A percentile compares a stretch with the other conserved stretches of the same genome.
These are phyloP conservation scores for Urocynchramus pylzowi DNA, from an alignment of 2,113 vertebrate species.

Conservation along the genomic window DNA sequence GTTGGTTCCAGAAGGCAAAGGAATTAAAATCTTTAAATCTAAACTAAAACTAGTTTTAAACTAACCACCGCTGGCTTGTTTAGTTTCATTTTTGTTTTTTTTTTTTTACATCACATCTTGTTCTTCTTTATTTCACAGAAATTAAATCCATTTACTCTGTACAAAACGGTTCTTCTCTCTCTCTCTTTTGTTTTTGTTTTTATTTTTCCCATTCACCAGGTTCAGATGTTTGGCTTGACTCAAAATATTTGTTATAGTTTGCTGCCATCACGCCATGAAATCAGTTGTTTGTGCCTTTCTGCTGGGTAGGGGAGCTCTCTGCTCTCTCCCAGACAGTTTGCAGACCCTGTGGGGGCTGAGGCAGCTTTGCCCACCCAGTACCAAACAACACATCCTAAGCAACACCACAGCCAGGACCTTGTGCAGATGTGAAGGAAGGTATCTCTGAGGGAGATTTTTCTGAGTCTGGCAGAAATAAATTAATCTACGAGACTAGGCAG, in stretches of 20 bases:
- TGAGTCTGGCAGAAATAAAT: conserved; percentile 40
- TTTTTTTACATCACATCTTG: not conserved
- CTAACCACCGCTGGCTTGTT: not conserved
- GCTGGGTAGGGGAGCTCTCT: not conserved
- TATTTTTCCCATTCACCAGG: not conserved
- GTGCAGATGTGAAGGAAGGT: not conserved
- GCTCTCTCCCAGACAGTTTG: not conserved
- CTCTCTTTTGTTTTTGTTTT: not conserved
- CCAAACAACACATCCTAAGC: not conserved
- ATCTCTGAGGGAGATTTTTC: conserved; percentile 1
- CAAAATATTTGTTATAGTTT: not conserved
- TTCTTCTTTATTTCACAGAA: not conserved
- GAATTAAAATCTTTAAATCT: not conserved
- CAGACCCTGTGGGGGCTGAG: not conserved
- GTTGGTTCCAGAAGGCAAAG: not conserved
- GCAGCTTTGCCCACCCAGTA: not conserved
- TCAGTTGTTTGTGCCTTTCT: not conserved
- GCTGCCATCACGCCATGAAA: not conserved
- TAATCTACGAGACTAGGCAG: not conserved
- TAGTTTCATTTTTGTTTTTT: fast-evolving
- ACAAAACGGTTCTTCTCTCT: not conserved
- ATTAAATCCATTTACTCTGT: not conserved
- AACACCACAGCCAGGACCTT: not conserved
- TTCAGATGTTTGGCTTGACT: not conserved
- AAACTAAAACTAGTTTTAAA: not conserved